These are phyloP conservation scores for Actenoides hombroni DNA, from an alignment of 2,113 vertebrate species.

Conservation along the genomic window DNA sequence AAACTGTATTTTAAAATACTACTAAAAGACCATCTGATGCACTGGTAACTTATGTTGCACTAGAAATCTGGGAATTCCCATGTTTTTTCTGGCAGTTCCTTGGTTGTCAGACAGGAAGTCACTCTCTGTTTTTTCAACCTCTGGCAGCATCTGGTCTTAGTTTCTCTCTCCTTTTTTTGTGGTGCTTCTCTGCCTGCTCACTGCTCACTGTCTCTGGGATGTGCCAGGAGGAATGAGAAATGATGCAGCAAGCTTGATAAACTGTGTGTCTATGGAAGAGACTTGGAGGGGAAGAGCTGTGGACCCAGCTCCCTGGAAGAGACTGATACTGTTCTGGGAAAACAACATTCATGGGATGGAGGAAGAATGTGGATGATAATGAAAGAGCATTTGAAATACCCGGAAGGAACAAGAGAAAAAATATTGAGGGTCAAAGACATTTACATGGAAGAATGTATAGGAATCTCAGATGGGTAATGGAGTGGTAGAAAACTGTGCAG, in stretches of 20 bases:
- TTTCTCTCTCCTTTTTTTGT: not conserved
- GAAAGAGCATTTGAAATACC: not conserved
- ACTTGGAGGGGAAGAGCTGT: not conserved
- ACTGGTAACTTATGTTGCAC: not conserved
- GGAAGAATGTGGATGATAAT: constrained; percentile 10
- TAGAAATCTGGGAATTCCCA: constrained; percentile 47
- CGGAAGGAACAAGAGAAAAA: not conserved
- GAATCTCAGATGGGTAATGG: not conserved
- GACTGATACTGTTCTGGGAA: constrained; percentile 13
- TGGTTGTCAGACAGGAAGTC: constrained; percentile 49
- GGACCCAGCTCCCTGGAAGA: not conserved
- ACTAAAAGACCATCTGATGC: not conserved
- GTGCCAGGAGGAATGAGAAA: constrained; percentile 4
- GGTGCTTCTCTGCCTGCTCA: not conserved
- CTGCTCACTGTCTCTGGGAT: not conserved
- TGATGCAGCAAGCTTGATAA: not conserved
- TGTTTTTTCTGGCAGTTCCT: constrained; percentile 36
- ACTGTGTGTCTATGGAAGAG: not conserved
- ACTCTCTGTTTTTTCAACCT: constrained; percentile 12
- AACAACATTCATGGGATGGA: not conserved
- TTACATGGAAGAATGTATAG: not conserved
- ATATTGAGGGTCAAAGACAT: not conserved
- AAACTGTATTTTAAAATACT: not conserved
- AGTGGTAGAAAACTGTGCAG: not conserved
- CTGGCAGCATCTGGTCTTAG: constrained; percentile 31